Evolutionary conservation across 1,140 invertebrate genomes (phyloP), one percentile per base, ranked within the genome.

Genomic region (Pachypeltis micranthus): DNA sequence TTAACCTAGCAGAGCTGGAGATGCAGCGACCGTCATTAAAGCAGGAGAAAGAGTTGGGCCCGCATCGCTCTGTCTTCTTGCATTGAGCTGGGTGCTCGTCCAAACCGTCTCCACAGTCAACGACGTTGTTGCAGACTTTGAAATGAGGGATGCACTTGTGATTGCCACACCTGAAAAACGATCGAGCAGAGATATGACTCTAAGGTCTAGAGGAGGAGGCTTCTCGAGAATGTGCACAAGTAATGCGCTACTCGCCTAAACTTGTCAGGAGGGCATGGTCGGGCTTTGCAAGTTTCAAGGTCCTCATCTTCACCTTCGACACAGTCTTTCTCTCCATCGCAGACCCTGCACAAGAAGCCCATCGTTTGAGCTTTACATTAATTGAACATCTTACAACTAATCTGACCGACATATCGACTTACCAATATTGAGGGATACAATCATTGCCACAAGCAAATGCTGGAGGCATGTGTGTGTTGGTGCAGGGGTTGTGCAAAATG

Each of bases 291-390:
- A 3, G 73, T 44, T 16, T 62, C 54, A 27, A 29, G 4, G 1
- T 34, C 28, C 34, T 90, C 88, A 70, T 91, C 88, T 2, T 81
- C 82, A 16, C 79, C 80, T 70, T 86, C 85, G 0, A 79, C 77
- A 69, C 85, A 87, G 67, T 87, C 85, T 47, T 78, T 72, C 63
- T 88, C 85, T 28, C 83, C 83, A 70, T 90, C 87, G 70, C 84
- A 86, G n/a, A 57, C 19, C 31, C 31, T 39, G 31, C 31, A 39
- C 16, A 39, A 39, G 31, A 16, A 39, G 31, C 31, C 7, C 7
- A 39, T 39, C 16, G 16, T 16, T 10, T 39, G n/a, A n/a, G n/a
- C n/a, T n/a, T n/a, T n/a, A n/a, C n/a, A n/a, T n/a, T n/a, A n/a
- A n/a, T n/a, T n/a, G n/a, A n/a, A n/a, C n/a, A n/a, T n/a, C n/a